phyloP scores from a whole-genome alignment of 2,888 invertebrate genomes.

The Epistrophe grossulariae region DNA sequence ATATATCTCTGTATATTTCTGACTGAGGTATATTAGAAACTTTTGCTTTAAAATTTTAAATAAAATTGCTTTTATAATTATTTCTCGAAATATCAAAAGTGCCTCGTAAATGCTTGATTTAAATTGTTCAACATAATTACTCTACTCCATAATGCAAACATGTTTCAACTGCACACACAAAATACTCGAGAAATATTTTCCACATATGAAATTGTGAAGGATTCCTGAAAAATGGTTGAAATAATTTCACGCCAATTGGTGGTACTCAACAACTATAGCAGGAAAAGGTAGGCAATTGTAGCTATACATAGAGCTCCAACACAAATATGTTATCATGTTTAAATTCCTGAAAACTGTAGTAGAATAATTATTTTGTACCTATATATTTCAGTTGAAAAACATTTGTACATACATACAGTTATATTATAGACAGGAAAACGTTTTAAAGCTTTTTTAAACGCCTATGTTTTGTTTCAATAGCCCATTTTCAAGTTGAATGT shows the following conservation, averaged over 20 bases:
- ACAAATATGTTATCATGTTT: neutral
- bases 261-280: slow-evolving; percentile 1
- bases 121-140: slow-evolving; percentile 26
- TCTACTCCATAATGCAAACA: neutral
- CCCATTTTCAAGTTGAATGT: neutral
- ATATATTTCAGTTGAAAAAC: too few relatives aligned
- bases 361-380: slow-evolving; percentile 10
- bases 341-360: neutral
- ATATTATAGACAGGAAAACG: neutral
- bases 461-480: neutral
- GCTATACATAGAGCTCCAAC: neutral
- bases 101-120: slow-evolving; percentile 4
- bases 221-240: slow-evolving; percentile 16
- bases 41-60: neutral
- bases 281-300: neutral
- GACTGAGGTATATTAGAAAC: neutral
- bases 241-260: slow-evolving; percentile 25
- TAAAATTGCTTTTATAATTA: slow-evolving; percentile 39
- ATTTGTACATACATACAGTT: neutral
- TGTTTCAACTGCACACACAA: neutral
- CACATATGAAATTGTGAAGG: slow-evolving; percentile 5
- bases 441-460: neutral
- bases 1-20: neutral
- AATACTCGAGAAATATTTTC: slow-evolving; percentile 12
- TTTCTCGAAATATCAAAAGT: neutral